Evolutionary conservation across 2,113 vertebrate genomes (phyloP), one percentile per base, ranked within the genome.

Genomic region (Nicator chloris): DNA sequence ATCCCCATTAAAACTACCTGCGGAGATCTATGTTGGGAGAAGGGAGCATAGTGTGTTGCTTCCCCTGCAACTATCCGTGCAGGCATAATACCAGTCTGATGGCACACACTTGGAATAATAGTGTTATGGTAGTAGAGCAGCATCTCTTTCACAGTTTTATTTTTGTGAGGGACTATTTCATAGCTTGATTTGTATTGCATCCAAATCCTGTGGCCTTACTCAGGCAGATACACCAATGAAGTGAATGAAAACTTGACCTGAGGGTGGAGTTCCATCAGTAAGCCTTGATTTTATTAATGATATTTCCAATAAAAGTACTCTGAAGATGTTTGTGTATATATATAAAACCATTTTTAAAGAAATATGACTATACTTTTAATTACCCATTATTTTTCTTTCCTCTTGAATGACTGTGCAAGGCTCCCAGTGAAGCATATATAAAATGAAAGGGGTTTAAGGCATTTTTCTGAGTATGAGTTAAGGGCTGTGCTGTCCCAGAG

Each of bases 1-100:
- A 96, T 91, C 81, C 86, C 95, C 93, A 96, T 97, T 97, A 97
- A 96, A 97, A 94, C 91, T 96, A 97, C 93, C 92, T 96, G 95
- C 81, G 69, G 91, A 88, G 96, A 59, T 82, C 77, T 93, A 33
- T 82, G 92, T 63, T 82, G 82, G 87, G 83, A 78, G 83, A 76
- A 86, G 66, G 44, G 79, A 92, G 44, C 20, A 12, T 0, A 64
- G 72, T 73, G 77, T n/a, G 3, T 73, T 42, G 31, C 64, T 91
- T 92, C 47, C 63, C 71, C 68, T 92, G 50, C 49, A 73, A 44
- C 81, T 70, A 7, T 33, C 77, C 57, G 4, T 11, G 21, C 44
- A 53, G 76, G 44, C 86, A n/a, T 84, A 82, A 61, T 51, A 75
- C 53, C 63, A 64, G 49, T 19, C 68, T 0, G 0, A 53, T 31